phyloP scores from a whole-genome alignment of 2,888 invertebrate genomes.

The Heteromurus nitidus region DNA sequence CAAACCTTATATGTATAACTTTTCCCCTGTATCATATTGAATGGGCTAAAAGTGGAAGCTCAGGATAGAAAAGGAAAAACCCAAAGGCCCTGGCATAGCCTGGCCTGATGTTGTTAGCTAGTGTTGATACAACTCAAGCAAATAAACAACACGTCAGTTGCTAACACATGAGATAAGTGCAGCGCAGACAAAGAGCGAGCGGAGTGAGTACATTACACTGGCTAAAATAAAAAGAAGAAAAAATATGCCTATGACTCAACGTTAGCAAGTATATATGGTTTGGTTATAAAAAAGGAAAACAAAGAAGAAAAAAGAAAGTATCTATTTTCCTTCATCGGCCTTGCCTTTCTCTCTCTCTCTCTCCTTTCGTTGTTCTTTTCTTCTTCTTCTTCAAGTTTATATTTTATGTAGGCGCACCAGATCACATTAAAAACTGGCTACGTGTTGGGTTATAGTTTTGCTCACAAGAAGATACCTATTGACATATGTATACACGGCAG shows the following conservation, averaged over 20 bases:
- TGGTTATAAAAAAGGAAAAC: neutral
- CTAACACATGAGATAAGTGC: constrained; percentile 6
- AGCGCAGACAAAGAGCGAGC: constrained; percentile 3
- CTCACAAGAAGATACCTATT: neutral
- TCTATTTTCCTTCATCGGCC: constrained; percentile 5
- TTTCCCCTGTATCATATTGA: no score
- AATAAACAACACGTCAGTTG: constrained; percentile 30
- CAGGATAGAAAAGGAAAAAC: neutral
- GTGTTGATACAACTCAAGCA: constrained; percentile 15
- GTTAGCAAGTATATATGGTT: neutral
- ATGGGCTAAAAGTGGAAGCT: no score
- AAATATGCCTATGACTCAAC: neutral
- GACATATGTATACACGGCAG: constrained; percentile 2
- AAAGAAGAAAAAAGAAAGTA: constrained; percentile 1
- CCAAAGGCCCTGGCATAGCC: neutral
- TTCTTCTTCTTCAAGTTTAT: neutral
- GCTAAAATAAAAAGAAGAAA: neutral
- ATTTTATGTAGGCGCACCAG: constrained; percentile 15
- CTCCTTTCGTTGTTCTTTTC: constrained; percentile 5
- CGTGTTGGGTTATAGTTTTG: neutral
- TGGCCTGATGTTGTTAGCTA: neutral
- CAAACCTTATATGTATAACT: no score
- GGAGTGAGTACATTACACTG: neutral
- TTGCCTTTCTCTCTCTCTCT: constrained; percentile 1
- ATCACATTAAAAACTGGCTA: neutral